Evolutionary conservation across 2,888 invertebrate genomes (phyloP).

Genomic region (Tipula vernalis): DNA sequence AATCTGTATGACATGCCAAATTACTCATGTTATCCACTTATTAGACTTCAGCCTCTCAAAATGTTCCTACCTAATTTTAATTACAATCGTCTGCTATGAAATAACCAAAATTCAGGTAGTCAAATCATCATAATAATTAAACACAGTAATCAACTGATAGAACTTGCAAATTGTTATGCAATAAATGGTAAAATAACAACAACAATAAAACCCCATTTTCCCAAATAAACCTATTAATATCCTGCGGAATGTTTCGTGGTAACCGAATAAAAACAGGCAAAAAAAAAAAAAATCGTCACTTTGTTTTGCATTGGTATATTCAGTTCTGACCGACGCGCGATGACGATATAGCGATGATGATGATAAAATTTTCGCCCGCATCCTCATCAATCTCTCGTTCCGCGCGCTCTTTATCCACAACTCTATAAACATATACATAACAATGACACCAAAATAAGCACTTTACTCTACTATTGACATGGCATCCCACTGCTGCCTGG

Average conservation of each 20-base stretch:
- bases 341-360: not conserved
- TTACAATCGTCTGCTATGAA: too few species aligned
- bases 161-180: not conserved
- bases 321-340: not conserved
- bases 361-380: not conserved
- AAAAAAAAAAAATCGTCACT: not conserved
- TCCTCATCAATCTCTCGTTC: not conserved
- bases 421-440: not conserved
- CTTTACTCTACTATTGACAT: not conserved
- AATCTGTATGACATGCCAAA: too few species aligned
- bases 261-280: not conserved
- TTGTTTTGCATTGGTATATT: not conserved
- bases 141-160: not conserved
- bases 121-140: too few species aligned
- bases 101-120: too few species aligned
- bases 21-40: too few species aligned
- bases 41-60: too few species aligned
- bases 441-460: not conserved
- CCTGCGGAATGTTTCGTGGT: conserved; percentile 10
- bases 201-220: not conserved
- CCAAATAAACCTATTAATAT: conserved; percentile 10
- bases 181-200: not conserved
- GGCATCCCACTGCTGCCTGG: not conserved
- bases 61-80: too few species aligned
- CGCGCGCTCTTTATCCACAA: not conserved